Base-by-base conservation (phyloP, 2,113 vertebrate species). In the Hippocampus mohnikei region DNA sequence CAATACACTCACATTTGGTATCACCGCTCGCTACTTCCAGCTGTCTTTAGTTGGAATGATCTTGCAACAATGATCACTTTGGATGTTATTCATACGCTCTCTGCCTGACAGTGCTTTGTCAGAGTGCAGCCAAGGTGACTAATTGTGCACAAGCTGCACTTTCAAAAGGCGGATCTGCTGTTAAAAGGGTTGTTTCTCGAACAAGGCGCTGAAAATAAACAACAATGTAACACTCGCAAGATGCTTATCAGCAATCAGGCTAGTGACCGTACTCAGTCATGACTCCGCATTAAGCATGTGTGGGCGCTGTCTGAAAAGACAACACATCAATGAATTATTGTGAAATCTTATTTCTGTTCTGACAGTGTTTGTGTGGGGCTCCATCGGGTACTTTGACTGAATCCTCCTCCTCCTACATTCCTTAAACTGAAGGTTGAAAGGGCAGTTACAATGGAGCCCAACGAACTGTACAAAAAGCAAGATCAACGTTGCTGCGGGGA, bases 21-120 rank as follows among this genome's bases (percentile, higher is more conserved):
- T 65, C 63, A 27, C 41, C 8, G 3, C 25, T 25, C 16, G 12
- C 63, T 25, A n/a, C 62, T 48, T 44, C 13, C 41, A 41, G 20
- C 44, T 62, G 67, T 59, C n/a, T 80, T 66, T 61, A 27, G 73
- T 79, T 66, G 67, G 55, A 59, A 76, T 37, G 53, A 65, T n/a
- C 25, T 20, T 37, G 40, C 70, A 76, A 71, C 75, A 40, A 56
- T 76, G 53, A 40, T 72, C 61, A 73, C 79, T 33, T 48, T 23
- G 33, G 72, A 78, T 79, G 69, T 70, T 79, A 72, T 79, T 79
- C 74, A 66, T 56, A 73, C 71, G 71, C 82, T 66, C 48, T 41
- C 20, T 16, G 56, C 46, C 66, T 76, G 77, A 70, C 78, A 74
- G 64, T 66, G 65, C 27, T 72, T 74, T 63, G 58, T 72, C 69